phyloP scores from a whole-genome alignment of 2,113 vertebrate genomes.

The Toxotes jaculatrix region DNA sequence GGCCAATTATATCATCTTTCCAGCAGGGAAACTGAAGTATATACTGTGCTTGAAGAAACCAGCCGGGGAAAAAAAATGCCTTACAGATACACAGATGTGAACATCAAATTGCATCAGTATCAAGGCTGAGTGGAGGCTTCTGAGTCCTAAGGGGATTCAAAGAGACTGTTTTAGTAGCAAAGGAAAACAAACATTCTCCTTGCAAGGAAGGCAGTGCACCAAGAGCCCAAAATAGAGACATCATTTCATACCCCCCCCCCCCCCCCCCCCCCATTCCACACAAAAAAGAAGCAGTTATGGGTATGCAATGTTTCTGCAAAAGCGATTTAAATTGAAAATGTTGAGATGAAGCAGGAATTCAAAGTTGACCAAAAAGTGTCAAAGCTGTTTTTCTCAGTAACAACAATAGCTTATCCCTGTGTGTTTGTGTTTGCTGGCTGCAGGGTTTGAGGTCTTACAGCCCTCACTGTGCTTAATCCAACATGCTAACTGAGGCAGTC shows the following conservation, averaged over 20 bases:
- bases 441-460: constrained; percentile 12
- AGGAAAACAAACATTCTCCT: constrained; percentile 73
- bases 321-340: constrained; percentile 26
- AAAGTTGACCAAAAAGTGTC: constrained; percentile 20
- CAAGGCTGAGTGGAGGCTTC: constrained; percentile 58
- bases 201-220: constrained; percentile 47
- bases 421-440: constrained; percentile 17
- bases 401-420: background rate
- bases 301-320: constrained; percentile 22
- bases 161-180: constrained; percentile 68
- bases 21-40: constrained; percentile 48
- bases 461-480: constrained; percentile 45
- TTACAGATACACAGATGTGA: constrained; percentile 73
- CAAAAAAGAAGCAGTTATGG: background rate
- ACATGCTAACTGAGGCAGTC: constrained; percentile 45
- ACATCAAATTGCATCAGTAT: constrained; percentile 78
- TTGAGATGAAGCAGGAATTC: constrained; percentile 30
- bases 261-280: background rate
- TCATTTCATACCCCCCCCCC: background rate
- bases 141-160: constrained; percentile 62
- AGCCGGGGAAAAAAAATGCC: constrained; percentile 52
- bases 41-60: constrained; percentile 63
- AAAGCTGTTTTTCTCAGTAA: constrained; percentile 5
- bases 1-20: constrained; percentile 56
- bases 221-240: constrained; percentile 62